phyloP scores from a whole-genome alignment of 1,140 invertebrate species.

The Papilio polyxenes region DNA sequence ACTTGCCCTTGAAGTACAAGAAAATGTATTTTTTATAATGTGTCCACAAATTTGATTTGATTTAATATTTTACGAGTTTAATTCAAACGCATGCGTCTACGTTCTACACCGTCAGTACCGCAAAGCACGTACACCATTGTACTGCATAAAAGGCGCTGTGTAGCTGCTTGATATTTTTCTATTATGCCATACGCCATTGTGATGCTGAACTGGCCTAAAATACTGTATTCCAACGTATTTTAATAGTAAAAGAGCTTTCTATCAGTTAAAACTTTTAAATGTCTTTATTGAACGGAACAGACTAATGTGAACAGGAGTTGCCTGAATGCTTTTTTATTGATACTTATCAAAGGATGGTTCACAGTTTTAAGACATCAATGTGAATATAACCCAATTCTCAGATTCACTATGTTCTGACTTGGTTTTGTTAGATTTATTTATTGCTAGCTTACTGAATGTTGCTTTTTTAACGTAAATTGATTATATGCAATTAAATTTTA shows the following conservation, averaged over 20 bases:
- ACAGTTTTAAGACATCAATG: not conserved
- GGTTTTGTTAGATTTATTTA: too few species aligned
- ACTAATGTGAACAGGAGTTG: not conserved
- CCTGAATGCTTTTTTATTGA: too few species aligned
- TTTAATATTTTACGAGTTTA: not conserved
- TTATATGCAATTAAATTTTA: too few species aligned
- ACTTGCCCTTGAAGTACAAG: too few species aligned
- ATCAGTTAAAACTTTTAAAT: not conserved
- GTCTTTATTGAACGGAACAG: not conserved
- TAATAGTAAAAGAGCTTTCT: not conserved
- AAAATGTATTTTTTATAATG: too few species aligned
- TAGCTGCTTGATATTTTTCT: slow-evolving; percentile 74
- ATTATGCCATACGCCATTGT: slow-evolving; percentile 67
- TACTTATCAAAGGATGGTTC: too few species aligned
- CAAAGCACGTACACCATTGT: slow-evolving; percentile 74
- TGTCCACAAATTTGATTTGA: not conserved
- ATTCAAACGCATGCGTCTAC: slow-evolving; percentile 42
- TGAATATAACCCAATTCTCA: not conserved
- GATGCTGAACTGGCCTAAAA: slow-evolving; percentile 47
- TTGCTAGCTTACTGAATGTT: too few species aligned
- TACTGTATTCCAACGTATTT: slow-evolving; percentile 38
- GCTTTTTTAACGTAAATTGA: too few species aligned
- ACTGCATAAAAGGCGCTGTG: slow-evolving; percentile 68
- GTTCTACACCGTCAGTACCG: slow-evolving; percentile 52
- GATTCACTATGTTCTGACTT: not conserved